Base-by-base conservation (phyloP, 1,140 invertebrate genomes). In the Thaumatotibia leucotreta region DNA sequence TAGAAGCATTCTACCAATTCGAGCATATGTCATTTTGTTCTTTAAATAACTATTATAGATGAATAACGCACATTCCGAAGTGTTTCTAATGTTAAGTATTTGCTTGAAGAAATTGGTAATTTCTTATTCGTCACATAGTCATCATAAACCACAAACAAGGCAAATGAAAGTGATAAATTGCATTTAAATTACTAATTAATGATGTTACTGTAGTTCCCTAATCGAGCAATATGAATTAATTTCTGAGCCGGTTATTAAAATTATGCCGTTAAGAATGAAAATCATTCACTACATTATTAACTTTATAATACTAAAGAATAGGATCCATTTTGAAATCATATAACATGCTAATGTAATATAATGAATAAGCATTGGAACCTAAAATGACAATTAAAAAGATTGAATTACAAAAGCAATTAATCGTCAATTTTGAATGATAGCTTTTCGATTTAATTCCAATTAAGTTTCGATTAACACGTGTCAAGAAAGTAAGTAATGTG, bases 101-200 rank as follows among this genome's bases (percentile, higher is more conserved):
- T 29, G 6, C 2, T 29, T 45, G 20, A 20, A 45, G 14, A 9
- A 20, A 45, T 45, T 45, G 17, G 14, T 45, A 45, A 45, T 45
- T 45, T 20, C n/a, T 5, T 20, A 45, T 45, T 45, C 5, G 5
- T 20, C 39, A 45, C 17, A 45, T n/a, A n/a, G n/a, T n/a, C n/a
- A n/a, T n/a, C n/a, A n/a, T 39, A 5, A 39, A 45, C 39, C 39
- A 9, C 39, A 45, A 45, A 9, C 14, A 20, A 17, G 39, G 17
- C 17, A 58, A 58, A 58, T 27, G n/a, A 31, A 52, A 58, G 23
- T 58, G 4, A 6, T 58, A 54, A 54, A 74, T 75, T 73, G 52
- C 66, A 68, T 65, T 70, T 70, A 69, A 73, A 72, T 50, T 70
- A 68, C 68, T 76, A 76, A 79, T 75, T 73, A 76, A 70, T 64